These are phyloP conservation scores for Actenoides lindsayi DNA, from an alignment of 2,113 vertebrate genomes.

Conservation along the genomic window DNA sequence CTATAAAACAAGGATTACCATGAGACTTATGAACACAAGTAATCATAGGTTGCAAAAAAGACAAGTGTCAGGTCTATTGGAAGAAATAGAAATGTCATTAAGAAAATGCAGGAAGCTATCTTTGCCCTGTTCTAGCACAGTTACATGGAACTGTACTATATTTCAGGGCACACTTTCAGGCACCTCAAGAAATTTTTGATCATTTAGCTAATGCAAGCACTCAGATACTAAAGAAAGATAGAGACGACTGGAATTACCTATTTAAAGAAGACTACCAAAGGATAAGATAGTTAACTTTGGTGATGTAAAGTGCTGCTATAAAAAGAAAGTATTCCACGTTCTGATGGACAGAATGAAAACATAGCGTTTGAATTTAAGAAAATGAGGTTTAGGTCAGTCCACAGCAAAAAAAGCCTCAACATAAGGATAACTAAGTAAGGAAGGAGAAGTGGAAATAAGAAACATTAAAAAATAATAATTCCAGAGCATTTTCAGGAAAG, in stretches of 20 bases:
- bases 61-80: neutral
- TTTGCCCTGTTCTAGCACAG: neutral
- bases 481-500: neutral
- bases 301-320: neutral
- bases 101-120: neutral
- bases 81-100: neutral
- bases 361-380: neutral
- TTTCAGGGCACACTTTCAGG: neutral
- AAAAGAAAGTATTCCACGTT: neutral
- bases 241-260: neutral
- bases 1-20: neutral
- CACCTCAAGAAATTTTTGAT: neutral
- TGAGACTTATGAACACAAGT: neutral
- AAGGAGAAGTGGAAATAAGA: neutral
- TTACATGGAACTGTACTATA: neutral
- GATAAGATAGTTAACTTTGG: neutral
- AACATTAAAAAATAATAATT: neutral
- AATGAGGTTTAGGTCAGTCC: neutral
- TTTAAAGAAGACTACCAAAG: neutral
- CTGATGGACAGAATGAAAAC: neutral
- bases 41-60: neutral
- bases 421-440: neutral
- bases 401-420: neutral
- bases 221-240: neutral
- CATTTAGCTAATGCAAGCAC: neutral